These are phyloP conservation scores for Acanthosoma haemorrhoidale DNA, from an alignment of 2,888 invertebrate species.

Conservation along the genomic window DNA sequence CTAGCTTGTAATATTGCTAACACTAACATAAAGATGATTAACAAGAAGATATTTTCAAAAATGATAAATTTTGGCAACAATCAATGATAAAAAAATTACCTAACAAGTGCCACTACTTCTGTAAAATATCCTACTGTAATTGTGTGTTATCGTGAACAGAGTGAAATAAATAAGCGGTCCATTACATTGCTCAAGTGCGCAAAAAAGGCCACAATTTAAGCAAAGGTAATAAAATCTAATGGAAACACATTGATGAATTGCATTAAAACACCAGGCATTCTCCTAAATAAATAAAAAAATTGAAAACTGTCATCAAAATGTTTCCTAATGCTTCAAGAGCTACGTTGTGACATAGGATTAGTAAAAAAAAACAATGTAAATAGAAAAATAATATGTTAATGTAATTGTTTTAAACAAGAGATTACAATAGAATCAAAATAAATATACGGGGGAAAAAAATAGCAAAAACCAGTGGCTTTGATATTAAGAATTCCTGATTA, in stretches of 20 bases:
- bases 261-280: constrained; percentile 30
- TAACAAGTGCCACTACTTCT: too few relatives aligned
- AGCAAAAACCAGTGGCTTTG: background rate
- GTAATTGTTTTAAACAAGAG: background rate
- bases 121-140: background rate
- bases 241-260: constrained; percentile 28
- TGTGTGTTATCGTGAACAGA: background rate
- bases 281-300: background rate
- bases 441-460: background rate
- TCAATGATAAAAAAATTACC: too few relatives aligned
- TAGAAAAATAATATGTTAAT: background rate
- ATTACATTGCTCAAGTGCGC: constrained; percentile 1
- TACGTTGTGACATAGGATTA: constrained; percentile 14
- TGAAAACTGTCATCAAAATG: constrained; percentile 31
- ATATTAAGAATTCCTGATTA: background rate
- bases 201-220: background rate
- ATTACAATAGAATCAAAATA: background rate
- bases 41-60: too few relatives aligned
- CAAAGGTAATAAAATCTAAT: background rate
- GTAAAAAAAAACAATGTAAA: background rate
- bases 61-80: too few relatives aligned
- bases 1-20: too few relatives aligned
- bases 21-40: too few relatives aligned
- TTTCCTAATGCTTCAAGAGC: constrained; percentile 28
- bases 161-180: background rate